A percentile compares a stretch with the other conserved stretches of the same genome.
Evolutionary conservation across 2,113 vertebrate genomes (phyloP).

Genomic region (Notiomystis cincta): DNA sequence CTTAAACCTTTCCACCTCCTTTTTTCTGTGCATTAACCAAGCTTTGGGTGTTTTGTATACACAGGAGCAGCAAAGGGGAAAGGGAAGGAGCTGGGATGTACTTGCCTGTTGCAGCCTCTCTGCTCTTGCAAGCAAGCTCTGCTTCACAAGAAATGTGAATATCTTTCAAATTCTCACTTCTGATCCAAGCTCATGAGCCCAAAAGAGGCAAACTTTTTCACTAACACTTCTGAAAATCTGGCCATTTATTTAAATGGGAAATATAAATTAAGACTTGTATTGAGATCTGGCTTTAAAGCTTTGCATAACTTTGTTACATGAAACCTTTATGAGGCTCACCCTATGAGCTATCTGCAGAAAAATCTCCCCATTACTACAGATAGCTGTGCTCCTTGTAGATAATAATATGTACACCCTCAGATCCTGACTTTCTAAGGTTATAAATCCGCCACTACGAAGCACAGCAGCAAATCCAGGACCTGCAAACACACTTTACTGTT

Average conservation of each 20-base stretch:
- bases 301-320: not conserved
- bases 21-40: not conserved
- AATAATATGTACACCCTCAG: constrained; percentile 41
- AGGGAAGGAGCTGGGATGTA: not conserved
- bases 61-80: not conserved
- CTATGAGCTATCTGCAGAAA: not conserved
- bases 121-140: not conserved
- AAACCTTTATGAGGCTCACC: constrained; percentile 42
- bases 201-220: not conserved
- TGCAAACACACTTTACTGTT: constrained; percentile 26
- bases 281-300: constrained; percentile 17
- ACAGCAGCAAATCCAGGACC: constrained; percentile 37
- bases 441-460: constrained; percentile 16
- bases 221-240: not conserved
- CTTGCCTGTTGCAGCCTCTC: not conserved
- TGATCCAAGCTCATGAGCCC: not conserved
- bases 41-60: accelerated
- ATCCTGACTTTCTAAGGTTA: constrained; percentile 38
- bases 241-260: constrained; percentile 32
- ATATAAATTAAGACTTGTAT: constrained; percentile 3
- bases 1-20: not conserved
- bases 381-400: constrained; percentile 33
- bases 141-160: not conserved
- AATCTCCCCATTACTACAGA: constrained; percentile 30
- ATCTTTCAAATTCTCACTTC: not conserved